Conservation (phyloP, 2,888 invertebrate species). For the Pediacus dermestoides region DNA sequence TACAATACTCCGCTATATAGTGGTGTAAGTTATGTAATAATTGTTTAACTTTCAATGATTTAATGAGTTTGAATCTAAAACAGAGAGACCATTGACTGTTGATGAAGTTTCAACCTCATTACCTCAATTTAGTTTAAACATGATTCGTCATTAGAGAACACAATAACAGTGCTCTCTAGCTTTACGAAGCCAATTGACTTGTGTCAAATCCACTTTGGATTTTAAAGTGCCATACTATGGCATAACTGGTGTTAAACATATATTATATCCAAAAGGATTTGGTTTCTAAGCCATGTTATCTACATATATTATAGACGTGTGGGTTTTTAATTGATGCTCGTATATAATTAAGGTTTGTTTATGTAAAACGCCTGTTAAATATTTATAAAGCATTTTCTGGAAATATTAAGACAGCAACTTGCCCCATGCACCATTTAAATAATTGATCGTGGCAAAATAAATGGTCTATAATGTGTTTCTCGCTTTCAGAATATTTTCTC, state of each 20-base stretch:
- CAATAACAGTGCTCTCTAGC: conserved; percentile 40
- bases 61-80: conserved; percentile 3
- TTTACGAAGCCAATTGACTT: conserved; percentile 48
- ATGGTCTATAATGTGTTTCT: conserved; percentile 3
- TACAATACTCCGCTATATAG: too few relatives aligned
- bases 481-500: background rate
- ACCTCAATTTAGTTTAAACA: conserved; percentile 48
- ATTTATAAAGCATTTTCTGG: too few relatives aligned
- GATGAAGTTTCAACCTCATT: conserved; percentile 44
- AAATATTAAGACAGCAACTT: too few relatives aligned
- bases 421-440: conserved; percentile 3
- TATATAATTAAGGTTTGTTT: too few relatives aligned
- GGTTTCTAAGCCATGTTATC: too few relatives aligned
- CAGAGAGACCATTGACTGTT: conserved; percentile 4
- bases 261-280: too few relatives aligned
- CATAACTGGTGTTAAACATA: background rate
- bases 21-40: too few relatives aligned
- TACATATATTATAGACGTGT: too few relatives aligned
- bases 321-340: too few relatives aligned
- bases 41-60: conserved; percentile 6
- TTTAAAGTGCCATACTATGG: conserved; percentile 8
- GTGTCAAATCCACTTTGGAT: conserved; percentile 27
- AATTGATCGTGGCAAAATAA: conserved; percentile 1
- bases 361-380: too few relatives aligned
- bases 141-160: conserved; percentile 47